Evolutionary conservation across 2,888 invertebrate genomes (phyloP).

Genomic region (Emmelina monodactyla): DNA sequence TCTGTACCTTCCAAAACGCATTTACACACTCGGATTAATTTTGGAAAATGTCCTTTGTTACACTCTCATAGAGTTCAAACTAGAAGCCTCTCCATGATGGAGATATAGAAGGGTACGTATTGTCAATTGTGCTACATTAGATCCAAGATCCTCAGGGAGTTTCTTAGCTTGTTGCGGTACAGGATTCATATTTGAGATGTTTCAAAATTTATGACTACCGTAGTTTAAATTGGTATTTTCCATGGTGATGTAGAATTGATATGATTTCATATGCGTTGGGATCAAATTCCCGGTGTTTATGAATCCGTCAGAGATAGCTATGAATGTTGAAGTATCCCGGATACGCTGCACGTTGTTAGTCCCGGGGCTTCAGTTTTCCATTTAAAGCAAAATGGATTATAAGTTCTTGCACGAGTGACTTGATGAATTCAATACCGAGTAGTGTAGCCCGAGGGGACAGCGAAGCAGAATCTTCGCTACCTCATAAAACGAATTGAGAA

Average conservation of each 20-base stretch:
- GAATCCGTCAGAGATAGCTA: too few species aligned
- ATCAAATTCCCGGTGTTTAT: too few species aligned
- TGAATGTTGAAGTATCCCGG: not conserved
- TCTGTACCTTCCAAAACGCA: conserved; percentile 19
- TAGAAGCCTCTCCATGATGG: conserved; percentile 14
- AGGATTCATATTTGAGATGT: conserved; percentile 58
- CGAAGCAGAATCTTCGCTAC: not conserved
- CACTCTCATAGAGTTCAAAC: conserved; percentile 21
- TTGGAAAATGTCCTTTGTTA: conserved; percentile 7
- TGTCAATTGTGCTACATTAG: conserved; percentile 29
- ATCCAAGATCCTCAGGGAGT: conserved; percentile 58
- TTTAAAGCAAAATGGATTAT: conserved; percentile 18
- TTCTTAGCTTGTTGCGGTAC: conserved; percentile 59
- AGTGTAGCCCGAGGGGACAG: conserved; percentile 23
- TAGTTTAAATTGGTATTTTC: conserved; percentile 1
- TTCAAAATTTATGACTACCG: conserved; percentile 38
- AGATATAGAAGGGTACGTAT: conserved; percentile 18
- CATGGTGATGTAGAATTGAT: not conserved
- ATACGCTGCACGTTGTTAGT: not conserved
- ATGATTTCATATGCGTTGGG: too few species aligned
- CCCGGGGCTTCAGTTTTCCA: not conserved
- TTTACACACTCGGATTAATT: conserved; percentile 17
- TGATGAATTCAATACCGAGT: conserved; percentile 35
- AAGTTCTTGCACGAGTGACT: conserved; percentile 25
- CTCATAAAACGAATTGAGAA: too few species aligned